phyloP scores from a whole-genome alignment of 2,797 vertebrate species.

The Okamejei kenojei region DNA sequence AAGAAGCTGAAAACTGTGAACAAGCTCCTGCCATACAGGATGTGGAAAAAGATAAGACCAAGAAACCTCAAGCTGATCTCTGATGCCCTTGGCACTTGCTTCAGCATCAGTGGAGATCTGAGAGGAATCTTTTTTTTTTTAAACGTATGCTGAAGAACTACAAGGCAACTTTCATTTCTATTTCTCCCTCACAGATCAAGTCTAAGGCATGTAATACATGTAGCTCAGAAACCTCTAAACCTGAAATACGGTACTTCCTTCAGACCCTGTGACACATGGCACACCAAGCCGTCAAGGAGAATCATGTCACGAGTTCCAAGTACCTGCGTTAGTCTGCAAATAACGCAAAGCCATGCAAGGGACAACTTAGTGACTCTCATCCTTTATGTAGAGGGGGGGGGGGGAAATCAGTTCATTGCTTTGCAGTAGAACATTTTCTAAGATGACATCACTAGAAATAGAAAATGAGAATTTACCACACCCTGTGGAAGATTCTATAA shows the following conservation, averaged over 20 bases:
- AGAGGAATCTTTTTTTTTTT: not conserved
- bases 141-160: not conserved
- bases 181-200: not conserved
- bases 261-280: not conserved
- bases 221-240: not conserved
- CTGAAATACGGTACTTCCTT: not conserved
- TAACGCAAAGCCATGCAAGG: not conserved
- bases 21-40: not conserved
- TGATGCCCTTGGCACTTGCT: not conserved
- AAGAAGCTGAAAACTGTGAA: not conserved
- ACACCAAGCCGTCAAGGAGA: not conserved
- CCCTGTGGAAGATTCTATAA: not conserved
- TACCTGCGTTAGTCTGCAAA: not conserved
- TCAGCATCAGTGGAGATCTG: not conserved
- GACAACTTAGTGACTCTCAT: not conserved
- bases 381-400: not conserved
- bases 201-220: not conserved
- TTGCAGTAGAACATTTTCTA: not conserved
- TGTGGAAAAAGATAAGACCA: not conserved
- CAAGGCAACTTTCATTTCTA: not conserved
- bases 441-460: not conserved
- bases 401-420: not conserved
- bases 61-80: not conserved
- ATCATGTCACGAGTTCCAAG: not conserved
- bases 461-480: not conserved